Base-by-base conservation (phyloP, 2,797 vertebrate species). In the Danionella dracula region DNA sequence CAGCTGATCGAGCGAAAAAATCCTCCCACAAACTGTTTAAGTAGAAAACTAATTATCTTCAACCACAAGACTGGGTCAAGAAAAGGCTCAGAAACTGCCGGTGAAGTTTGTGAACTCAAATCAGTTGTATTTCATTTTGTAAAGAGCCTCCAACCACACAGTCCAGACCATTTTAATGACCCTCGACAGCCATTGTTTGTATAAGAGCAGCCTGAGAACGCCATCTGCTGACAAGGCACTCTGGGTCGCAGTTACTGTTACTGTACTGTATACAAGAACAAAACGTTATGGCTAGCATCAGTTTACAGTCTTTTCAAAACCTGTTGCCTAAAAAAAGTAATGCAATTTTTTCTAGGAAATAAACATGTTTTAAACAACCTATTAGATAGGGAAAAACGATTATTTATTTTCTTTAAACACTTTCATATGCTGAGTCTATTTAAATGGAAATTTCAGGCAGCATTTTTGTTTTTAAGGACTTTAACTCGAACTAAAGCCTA, bases 191-290 rank as follows among this genome's bases (percentile, higher is more conserved):
- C 20, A 5, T 2, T 2, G 20, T 21, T 53, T n/a, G n/a, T 27
- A n/a, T 16, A 45, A 48, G 59, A 67, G 40, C 20, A 59, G 76
- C 59, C 59, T 45, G 45, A 78, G 61, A 71, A 70, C 60, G 77
- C 81, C 78, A 74, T 70, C 79, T 82, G 60, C 76, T 81, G 77
- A 70, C 69, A 44, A 58, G 41, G 40, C 38, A 41, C 13, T 48
- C 8, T 15, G 16, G 35, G 40, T n/a, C n/a, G 15, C 17, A 9
- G 44, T 54, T 54, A 64, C 37, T 41, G 16, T 53, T 19, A 40
- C 21, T 20, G 12, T 12, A 49, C 17, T 27, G 44, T 48, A n/a
- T 11, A 41, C 21, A 19, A 29, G 21, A 5, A 16, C 13, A 23
- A 55, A 23, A 0, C 11, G 23, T 38, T 15, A 38, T 13, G 12